Percentiles rank a stretch among this genome's conserved stretches.
Evolutionary conservation across 2,888 invertebrate genomes (phyloP).

Genomic region (Keiferia lycopersicella): DNA sequence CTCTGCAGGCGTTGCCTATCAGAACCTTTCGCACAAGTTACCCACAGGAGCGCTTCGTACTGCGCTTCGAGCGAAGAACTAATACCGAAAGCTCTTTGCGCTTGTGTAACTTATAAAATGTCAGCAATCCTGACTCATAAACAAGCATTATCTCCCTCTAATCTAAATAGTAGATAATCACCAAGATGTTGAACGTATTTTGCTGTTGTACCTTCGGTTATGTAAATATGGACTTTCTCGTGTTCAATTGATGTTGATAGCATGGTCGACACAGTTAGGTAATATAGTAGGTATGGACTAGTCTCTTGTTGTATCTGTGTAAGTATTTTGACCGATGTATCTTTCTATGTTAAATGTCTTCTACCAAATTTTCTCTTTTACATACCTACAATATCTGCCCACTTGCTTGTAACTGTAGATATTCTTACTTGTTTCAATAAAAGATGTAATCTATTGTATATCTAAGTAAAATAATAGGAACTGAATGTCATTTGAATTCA

Average conservation of each 20-base stretch:
- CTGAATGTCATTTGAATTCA: slow-evolving; percentile 21
- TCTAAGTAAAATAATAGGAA: slow-evolving; percentile 15
- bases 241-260: slow-evolving; percentile 21
- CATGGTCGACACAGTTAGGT: slow-evolving; percentile 20
- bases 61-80: slow-evolving; percentile 9
- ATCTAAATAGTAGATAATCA: not conserved
- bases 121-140: not conserved
- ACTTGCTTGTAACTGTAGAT: slow-evolving; percentile 22
- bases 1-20: slow-evolving; percentile 16
- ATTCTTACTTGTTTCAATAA: slow-evolving; percentile 16
- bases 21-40: slow-evolving; percentile 16
- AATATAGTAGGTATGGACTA: slow-evolving; percentile 24
- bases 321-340: slow-evolving; percentile 7
- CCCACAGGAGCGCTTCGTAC: not conserved
- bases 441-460: slow-evolving; percentile 20
- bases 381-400: slow-evolving; percentile 19
- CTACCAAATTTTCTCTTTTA: slow-evolving; percentile 14
- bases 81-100: not conserved
- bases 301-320: slow-evolving; percentile 22
- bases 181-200: slow-evolving; percentile 17
- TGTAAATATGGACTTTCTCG: slow-evolving; percentile 18
- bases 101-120: not conserved
- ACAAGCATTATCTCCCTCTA: slow-evolving; percentile 18
- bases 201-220: slow-evolving; percentile 20
- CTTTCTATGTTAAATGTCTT: slow-evolving; percentile 12